Evolutionary conservation across 2,888 invertebrate species (phyloP), one percentile per base, ranked within the genome.

Genomic region (Diarsia dahlii): DNA sequence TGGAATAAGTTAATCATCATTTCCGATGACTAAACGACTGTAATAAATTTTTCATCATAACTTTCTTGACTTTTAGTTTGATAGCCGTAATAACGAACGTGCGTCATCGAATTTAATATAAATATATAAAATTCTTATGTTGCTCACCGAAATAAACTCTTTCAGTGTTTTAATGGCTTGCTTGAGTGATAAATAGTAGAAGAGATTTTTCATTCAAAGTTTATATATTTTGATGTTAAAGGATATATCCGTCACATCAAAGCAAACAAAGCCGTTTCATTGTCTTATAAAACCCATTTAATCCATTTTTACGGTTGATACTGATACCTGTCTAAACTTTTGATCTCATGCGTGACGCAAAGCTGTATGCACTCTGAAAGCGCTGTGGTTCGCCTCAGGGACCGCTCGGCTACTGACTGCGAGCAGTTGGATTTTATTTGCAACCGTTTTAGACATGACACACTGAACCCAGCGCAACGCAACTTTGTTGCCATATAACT

Each of bases 101-200:
- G 95, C 95, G 95, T 95, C 94, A 94, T 90, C 76, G 74, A 82
- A 89, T 91, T 92, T 87, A 87, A 91, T 89, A 91, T 91, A 92
- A 92, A 92, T 91, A 92, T 89, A 89, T 90, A 88, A 90, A 73
- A 88, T 81, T 91, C 84, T 89, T 89, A 89, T 88, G 88, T 86
- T 85, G 86, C 84, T 87, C 83, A 89, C 91, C 80, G 87, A 94
- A 92, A 94, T 94, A 94, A 92, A 93, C 91, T 91, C 85, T 88
- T 92, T 90, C 87, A 84, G 87, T 85, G 65, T 92, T 93, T 92
- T 92, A 91, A 91, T 90, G 91, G 89, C 89, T 87, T 78, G 84
- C 87, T 82, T 89, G 91, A 91, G 89, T 89, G 91, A 91, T 91
- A 91, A 89, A 91, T 85, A 67, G 86, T 83, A 82, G 71, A 80